Evolutionary conservation across 1,140 invertebrate genomes (phyloP), one percentile per base, ranked within the genome.

Genomic region (Andrena cerasifolii): DNA sequence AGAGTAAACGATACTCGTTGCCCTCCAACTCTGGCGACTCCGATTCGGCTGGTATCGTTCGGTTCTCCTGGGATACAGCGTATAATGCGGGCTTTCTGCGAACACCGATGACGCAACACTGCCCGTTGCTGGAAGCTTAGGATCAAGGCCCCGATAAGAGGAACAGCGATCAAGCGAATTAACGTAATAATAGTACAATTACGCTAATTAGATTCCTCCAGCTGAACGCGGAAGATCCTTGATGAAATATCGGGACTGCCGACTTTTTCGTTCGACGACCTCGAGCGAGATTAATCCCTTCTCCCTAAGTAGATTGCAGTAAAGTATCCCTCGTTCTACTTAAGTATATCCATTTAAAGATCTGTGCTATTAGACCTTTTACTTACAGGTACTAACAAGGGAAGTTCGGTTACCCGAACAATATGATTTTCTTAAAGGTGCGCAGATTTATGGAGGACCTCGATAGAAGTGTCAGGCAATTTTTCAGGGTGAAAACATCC

Each of bases 201-300:
- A 72, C 56, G 58, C 5, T 72, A 51, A 72, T 72, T 72, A 51
- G 45, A 26, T 36, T 72, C 58, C 51, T n/a, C 6, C 14, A 59
- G 0, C 7, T 6, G 21, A 36, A 36, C 28, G 16, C 31, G 70
- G 58, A 72, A 63, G 70, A 72, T 36, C 43, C 58, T 49, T 51
- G 70, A 28, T 16, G 16, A 51, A 63, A 24, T 51, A 72, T 72
- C 28, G 5, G 14, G 21, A 61, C 33, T 68, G 31, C 18, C 28
- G 14, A n/a, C 7, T 53, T 36, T 51, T 53, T 36, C 14, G 8
- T 40, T 8, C 18, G 16, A 10, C 0, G 12, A 24, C 33, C 33
- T 40, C 31, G 6, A 10, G 26, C 8, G 21, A 18, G 18, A 67
- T 28, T 12, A 1, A 67, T 21, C 47, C 26, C 3, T 36, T 10